Conservation (phyloP, 2,888 invertebrate genomes). For the Scaptomyza parva region DNA sequence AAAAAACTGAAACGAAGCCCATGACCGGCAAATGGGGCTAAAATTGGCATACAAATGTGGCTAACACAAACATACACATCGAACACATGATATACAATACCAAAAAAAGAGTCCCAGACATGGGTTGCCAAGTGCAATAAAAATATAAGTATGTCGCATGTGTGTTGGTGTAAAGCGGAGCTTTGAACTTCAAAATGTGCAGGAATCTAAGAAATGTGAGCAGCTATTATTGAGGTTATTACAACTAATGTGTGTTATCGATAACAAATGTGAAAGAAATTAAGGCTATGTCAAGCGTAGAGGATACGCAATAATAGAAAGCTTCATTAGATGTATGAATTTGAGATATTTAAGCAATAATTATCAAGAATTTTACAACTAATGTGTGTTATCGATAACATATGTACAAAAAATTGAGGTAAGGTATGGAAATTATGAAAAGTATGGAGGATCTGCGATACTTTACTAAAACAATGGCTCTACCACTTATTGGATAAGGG, state of each 20-base stretch:
- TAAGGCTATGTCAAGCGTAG: background rate
- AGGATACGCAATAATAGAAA: no score
- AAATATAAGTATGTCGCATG: background rate
- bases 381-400: no score
- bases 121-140: constrained; percentile 22
- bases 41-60: constrained; percentile 63
- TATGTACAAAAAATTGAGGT: no score
- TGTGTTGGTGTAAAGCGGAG: background rate
- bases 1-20: constrained; percentile 22
- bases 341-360: no score
- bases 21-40: constrained; percentile 54
- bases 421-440: no score
- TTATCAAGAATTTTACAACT: no score
- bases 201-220: background rate
- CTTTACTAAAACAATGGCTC: no score
- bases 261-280: background rate
- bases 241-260: background rate
- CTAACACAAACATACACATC: constrained; percentile 43
- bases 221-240: background rate
- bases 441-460: no score
- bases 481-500: no score
- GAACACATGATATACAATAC: constrained; percentile 37
- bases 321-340: no score
- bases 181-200: background rate
- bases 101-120: constrained; percentile 14